Base-by-base conservation (phyloP, 2,888 invertebrate species). In the Galeopsomyia nigrocyanea region DNA sequence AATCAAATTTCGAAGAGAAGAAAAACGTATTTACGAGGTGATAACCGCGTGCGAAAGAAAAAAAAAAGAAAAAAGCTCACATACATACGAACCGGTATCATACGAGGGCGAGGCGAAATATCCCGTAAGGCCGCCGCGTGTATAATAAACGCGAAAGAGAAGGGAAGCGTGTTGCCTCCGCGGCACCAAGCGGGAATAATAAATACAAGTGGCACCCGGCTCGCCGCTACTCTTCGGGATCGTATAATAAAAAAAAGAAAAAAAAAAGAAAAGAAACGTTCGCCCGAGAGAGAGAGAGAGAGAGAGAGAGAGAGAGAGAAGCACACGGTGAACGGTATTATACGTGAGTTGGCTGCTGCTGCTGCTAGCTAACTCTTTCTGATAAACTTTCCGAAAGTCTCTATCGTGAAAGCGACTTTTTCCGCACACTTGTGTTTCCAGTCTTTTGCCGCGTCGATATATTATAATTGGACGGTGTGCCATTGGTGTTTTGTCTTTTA, bases 91-190 rank as follows among this genome's bases (percentile, higher is more conserved):
- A 50, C 31, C 39, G 5, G 10, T 39, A 3, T 5, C 26, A 26
- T 3, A 5, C 26, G 26, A n/a, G 61, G 55, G 61, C 46, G 55
- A 61, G 55, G 68, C 61, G 39, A 55, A 68, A 61, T 61, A 51
- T 67, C 61, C 72, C 58, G 58, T 58, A 63, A 67, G 67, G 19
- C 51, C 53, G 60, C 17, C 17, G 58, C 62, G 62, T 19, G 22
- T 46, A 49, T 62, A 57, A 61, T 65, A 67, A 26, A 62, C 61
- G 49, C 58, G 39, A 72, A 72, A 72, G 71, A 68, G 71, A 72
- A 68, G 63, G 67, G 67, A 63, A 46, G 51, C 17, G 31, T 31
- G 31, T 31, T 5, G 3, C 31, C 7, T 3, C 31, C 7, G 31
- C 31, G 21, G 62, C 57, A n/a, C 57, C 19, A 50, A 17, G 22